Percentiles rank a stretch among this genome's conserved stretches.
Evolutionary conservation across 2,888 invertebrate genomes (phyloP).

Genomic region (Lumbricus terrestris): DNA sequence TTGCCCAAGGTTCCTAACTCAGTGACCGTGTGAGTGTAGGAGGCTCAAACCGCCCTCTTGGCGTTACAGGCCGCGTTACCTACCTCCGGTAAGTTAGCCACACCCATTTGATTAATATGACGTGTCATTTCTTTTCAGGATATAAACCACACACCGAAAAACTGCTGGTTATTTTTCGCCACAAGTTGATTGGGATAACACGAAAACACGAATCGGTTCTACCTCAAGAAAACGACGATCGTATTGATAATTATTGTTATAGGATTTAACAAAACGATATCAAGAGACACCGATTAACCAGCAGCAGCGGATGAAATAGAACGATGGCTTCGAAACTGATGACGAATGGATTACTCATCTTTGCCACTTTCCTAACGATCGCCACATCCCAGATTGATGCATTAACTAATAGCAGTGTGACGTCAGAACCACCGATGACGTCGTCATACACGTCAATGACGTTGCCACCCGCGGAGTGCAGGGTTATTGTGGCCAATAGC

Average conservation of each 20-base stretch:
- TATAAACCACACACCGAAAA: neutral
- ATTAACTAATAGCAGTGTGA: neutral
- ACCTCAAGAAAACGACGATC: neutral
- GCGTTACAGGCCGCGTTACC: too few relatives aligned
- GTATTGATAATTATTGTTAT: neutral
- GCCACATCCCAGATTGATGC: neutral
- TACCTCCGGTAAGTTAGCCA: neutral
- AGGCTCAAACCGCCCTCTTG: too few relatives aligned
- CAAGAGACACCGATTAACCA: neutral
- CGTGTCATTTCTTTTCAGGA: neutral
- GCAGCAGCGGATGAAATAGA: too few relatives aligned
- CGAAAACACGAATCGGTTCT: neutral
- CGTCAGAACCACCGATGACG: neutral
- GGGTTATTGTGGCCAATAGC: slow-evolving; percentile 23
- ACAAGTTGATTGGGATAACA: neutral
- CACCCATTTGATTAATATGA: neutral
- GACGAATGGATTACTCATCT: neutral
- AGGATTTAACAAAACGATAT: neutral
- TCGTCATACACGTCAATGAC: neutral
- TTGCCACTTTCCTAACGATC: neutral
- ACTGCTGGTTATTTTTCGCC: neutral
- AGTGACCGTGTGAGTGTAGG: too few relatives aligned
- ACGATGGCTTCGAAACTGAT: neutral
- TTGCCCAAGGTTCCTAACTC: too few relatives aligned
- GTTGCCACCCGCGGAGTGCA: neutral